Evolutionary conservation across 2,797 vertebrate species (phyloP).

Genomic region (Chaenodraco wilsoni): DNA sequence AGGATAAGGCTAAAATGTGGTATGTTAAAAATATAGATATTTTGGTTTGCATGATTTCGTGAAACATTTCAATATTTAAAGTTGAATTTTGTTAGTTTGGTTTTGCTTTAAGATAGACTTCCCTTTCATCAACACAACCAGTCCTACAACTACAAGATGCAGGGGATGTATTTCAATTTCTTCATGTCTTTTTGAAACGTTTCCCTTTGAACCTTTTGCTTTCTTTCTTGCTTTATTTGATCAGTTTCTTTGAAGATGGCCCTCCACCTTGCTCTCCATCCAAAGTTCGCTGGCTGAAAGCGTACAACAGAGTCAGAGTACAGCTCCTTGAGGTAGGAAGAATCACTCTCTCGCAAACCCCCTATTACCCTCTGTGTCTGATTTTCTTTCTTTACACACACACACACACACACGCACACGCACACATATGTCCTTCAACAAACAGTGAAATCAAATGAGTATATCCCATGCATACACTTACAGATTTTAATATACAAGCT

Average conservation of each 20-base stretch:
- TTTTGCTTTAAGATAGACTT: neutral
- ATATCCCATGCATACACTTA: neutral
- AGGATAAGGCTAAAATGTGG: slow-evolving; percentile 56
- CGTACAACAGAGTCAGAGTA: slow-evolving; percentile 91
- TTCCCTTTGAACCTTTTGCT: neutral
- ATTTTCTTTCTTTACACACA: slow-evolving; percentile 8
- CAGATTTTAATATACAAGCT: slow-evolving; percentile 11
- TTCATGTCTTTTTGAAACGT: neutral
- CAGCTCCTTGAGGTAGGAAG: slow-evolving; percentile 91
- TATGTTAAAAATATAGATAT: slow-evolving; percentile 28
- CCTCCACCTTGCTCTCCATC: slow-evolving; percentile 88
- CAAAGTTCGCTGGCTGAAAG: slow-evolving; percentile 92
- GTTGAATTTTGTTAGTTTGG: too few species aligned
- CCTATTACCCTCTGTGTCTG: neutral
- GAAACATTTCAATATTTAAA: too few species aligned
- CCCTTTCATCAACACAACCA: too few species aligned
- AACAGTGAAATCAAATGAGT: neutral
- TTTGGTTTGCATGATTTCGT: neutral
- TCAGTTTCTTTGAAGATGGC: slow-evolving; percentile 77
- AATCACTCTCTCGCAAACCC: neutral
- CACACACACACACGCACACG: neutral
- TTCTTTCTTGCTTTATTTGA: slow-evolving; percentile 28
- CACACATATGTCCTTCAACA: neutral
- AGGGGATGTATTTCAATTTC: neutral
- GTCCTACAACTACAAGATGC: neutral